These are phyloP conservation scores for Reticulitermes speratus DNA, from an alignment of 1,140 invertebrate species.

Conservation along the genomic window DNA sequence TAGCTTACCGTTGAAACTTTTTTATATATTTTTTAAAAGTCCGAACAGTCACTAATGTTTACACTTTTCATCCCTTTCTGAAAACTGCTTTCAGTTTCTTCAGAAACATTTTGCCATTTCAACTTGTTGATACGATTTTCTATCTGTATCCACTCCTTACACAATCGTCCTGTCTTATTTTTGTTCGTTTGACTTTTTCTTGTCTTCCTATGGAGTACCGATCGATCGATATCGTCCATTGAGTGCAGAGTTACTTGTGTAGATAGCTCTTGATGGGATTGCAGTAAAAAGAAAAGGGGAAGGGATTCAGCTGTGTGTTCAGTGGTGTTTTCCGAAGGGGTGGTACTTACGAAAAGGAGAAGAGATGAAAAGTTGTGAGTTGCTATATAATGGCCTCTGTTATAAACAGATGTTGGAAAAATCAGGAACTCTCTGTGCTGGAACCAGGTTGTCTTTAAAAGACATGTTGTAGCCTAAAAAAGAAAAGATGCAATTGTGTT, in stretches of 20 bases:
- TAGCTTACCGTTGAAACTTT: too few species aligned
- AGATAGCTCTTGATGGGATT: neutral
- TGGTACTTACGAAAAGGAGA: neutral
- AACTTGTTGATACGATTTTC: constrained; percentile 17
- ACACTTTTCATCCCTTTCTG: neutral
- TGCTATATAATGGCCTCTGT: neutral
- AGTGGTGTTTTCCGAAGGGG: neutral
- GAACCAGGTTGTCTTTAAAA: neutral
- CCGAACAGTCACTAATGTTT: neutral
- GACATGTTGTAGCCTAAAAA: neutral
- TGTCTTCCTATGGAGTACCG: neutral
- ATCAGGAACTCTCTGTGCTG: neutral
- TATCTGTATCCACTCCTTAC: neutral
- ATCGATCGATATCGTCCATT: constrained; percentile 6
- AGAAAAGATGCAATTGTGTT: neutral
- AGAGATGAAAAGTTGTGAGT: neutral
- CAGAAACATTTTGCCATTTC: neutral
- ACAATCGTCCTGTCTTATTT: neutral
- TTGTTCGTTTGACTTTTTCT: neutral
- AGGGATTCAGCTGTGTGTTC: neutral
- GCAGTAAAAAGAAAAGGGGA: neutral
- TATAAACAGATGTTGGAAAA: constrained; percentile 6
- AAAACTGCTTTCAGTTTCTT: neutral
- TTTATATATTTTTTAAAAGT: neutral
- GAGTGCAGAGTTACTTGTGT: constrained; percentile 15